Conservation (phyloP, 2,113 vertebrate species). For the Gymnobelideus leadbeateri region DNA sequence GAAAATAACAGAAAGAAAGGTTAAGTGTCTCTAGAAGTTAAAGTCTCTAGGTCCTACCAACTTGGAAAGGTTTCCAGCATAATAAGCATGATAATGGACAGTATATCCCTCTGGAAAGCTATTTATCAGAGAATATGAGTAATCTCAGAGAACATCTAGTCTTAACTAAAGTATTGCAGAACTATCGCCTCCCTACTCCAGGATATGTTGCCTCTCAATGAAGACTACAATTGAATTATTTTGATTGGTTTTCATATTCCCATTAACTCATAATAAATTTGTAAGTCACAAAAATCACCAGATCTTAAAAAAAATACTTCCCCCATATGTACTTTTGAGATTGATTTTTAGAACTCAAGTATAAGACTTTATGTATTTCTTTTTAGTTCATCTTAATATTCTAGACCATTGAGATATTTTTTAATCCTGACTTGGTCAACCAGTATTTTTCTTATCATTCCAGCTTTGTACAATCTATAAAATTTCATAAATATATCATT, state of each 20-base stretch:
- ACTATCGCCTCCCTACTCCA: background rate
- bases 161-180: background rate
- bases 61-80: background rate
- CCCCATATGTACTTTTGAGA: background rate
- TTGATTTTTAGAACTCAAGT: background rate
- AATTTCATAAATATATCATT: background rate
- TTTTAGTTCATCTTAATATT: background rate
- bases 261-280: background rate
- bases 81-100: background rate
- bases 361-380: background rate
- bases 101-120: background rate
- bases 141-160: background rate
- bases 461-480: background rate
- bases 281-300: background rate
- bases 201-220: background rate
- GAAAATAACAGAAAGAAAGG: background rate
- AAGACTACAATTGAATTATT: background rate
- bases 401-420: background rate
- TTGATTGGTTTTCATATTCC: background rate
- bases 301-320: background rate
- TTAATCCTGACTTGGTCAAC: background rate
- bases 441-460: background rate
- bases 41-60: background rate
- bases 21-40: background rate
- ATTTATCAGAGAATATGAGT: background rate